phyloP scores from a whole-genome alignment of 2,113 vertebrate genomes.

The Cyprinodon variegatus region DNA sequence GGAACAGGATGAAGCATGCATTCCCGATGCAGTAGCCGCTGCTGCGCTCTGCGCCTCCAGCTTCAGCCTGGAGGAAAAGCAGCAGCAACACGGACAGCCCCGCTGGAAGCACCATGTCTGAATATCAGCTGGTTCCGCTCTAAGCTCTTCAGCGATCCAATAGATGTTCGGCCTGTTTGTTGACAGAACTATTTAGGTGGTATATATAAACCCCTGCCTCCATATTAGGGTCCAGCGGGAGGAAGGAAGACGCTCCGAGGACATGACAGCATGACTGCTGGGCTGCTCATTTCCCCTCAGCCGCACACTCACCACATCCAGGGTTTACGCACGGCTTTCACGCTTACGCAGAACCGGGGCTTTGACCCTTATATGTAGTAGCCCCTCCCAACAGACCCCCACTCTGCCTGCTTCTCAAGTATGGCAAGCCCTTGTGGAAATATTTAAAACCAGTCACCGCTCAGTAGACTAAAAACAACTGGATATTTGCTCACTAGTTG shows the following conservation, averaged over 20 bases:
- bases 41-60: neutral
- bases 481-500: neutral
- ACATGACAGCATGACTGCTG: neutral
- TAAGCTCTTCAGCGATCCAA: neutral
- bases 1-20: conserved; percentile 55
- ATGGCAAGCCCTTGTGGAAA: neutral
- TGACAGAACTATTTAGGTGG: conserved; percentile 13
- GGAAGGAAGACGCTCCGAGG: conserved; percentile 63
- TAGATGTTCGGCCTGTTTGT: conserved; percentile 6
- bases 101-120: conserved; percentile 56
- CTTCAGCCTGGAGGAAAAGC: conserved; percentile 18
- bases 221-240: conserved; percentile 39
- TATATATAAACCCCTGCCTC: conserved; percentile 61
- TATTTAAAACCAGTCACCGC: neutral
- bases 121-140: conserved; percentile 1
- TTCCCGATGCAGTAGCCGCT: conserved; percentile 55
- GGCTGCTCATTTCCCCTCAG: conserved; percentile 12
- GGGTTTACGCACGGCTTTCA: conserved; percentile 53
- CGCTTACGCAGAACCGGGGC: conserved; percentile 22
- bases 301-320: conserved; percentile 18
- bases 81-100: conserved; percentile 33
- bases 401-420: neutral
- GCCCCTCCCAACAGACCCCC: conserved; percentile 31
- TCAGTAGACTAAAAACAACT: too few relatives aligned
- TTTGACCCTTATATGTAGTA: neutral